These are phyloP conservation scores for Notarius quadriscutis DNA, from an alignment of 2,113 vertebrate species.

Conservation along the genomic window DNA sequence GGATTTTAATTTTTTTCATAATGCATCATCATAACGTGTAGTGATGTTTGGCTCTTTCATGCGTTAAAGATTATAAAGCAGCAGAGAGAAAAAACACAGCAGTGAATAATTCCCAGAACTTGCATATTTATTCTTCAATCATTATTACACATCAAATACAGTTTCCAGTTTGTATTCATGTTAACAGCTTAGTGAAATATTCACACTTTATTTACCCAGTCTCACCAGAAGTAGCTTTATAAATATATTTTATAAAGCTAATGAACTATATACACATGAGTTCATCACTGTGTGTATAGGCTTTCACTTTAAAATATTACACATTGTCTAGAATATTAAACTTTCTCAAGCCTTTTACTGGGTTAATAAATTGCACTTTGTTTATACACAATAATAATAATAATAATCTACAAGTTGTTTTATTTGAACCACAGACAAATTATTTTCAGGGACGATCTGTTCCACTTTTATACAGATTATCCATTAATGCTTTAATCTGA, in stretches of 20 bases:
- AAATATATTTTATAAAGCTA: background rate
- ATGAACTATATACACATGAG: background rate
- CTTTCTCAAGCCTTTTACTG: background rate
- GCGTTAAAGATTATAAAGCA: background rate
- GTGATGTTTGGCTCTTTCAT: background rate
- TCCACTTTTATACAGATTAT: background rate
- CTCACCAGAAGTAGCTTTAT: background rate
- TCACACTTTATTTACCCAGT: background rate
- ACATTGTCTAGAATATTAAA: background rate
- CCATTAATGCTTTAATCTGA: background rate
- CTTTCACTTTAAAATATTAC: background rate
- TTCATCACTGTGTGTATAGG: background rate
- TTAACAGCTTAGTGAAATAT: background rate
- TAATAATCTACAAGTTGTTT: background rate
- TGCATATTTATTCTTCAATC: background rate
- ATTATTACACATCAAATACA: background rate
- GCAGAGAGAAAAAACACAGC: background rate
- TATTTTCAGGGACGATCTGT: background rate
- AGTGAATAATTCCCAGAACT: background rate
- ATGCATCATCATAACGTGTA: background rate
- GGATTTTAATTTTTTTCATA: background rate
- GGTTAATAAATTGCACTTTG: background rate
- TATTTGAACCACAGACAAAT: background rate
- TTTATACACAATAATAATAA: background rate
- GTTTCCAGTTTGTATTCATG: background rate